Percentiles rank a stretch among this genome's conserved stretches.
phyloP scores from a whole-genome alignment of 2,888 invertebrate genomes.

The Clostera curtula region DNA sequence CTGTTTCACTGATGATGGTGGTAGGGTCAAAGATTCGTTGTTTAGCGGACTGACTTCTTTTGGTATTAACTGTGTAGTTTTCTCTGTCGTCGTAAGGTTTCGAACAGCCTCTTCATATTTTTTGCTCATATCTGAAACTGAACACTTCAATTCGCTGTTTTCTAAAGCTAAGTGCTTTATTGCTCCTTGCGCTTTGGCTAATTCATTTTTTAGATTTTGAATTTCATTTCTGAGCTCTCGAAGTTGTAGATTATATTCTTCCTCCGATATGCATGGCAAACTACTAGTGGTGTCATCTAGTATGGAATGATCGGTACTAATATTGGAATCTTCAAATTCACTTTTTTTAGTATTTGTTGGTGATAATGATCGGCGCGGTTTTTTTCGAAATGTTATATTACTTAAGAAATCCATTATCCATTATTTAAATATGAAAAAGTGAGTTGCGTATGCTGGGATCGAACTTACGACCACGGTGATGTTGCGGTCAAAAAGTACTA shows the following conservation, averaged over 20 bases:
- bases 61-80: background rate
- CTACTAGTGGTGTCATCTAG: background rate
- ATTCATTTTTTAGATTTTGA: background rate
- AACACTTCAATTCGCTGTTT: background rate
- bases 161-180: background rate
- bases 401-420: no score
- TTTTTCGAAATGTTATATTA: no score
- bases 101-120: background rate
- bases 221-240: background rate
- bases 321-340: no score
- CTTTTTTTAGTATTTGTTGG: no score
- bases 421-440: no score
- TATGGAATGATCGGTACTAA: no score
- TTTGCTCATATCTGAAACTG: background rate
- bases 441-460: no score
- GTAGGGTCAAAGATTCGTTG: no score
- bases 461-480: no score
- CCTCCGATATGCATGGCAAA: background rate
- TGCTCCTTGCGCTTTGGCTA: background rate
- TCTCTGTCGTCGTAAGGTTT: background rate
- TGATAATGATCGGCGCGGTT: no score
- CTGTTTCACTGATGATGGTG: no score
- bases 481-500: no score
- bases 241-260: background rate
- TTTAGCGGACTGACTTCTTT: background rate